Evolutionary conservation across 2,888 invertebrate species (phyloP).

Genomic region (Leucophora obtusa): DNA sequence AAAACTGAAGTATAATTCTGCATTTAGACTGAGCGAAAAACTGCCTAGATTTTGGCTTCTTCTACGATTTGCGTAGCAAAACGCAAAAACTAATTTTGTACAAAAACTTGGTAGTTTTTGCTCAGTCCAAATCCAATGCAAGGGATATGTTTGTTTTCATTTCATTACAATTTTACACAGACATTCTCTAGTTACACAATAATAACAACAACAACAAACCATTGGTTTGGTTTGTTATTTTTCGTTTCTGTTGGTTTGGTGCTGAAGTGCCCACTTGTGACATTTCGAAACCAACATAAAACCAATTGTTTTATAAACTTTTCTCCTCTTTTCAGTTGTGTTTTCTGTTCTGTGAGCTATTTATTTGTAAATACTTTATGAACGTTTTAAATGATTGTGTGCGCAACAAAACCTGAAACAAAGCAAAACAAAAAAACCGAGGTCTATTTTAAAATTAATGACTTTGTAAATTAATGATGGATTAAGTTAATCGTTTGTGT

Average conservation of each 20-base stretch:
- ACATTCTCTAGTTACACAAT: conserved; percentile 12
- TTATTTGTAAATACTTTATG: conserved; percentile 11
- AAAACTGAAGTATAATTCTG: too few relatives aligned
- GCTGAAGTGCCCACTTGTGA: conserved; percentile 40
- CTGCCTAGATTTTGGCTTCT: too few relatives aligned
- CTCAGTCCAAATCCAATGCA: background rate
- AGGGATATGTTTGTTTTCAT: conserved; percentile 21
- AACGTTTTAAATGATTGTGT: conserved; percentile 32
- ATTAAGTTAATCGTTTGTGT: conserved; percentile 56
- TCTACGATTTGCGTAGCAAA: too few relatives aligned
- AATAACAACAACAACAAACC: conserved; percentile 42
- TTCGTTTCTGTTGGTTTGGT: conserved; percentile 23
- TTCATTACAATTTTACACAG: conserved; percentile 23
- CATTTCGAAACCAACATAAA: conserved; percentile 41
- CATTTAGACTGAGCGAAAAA: too few relatives aligned
- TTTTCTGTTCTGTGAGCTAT: conserved; percentile 5
- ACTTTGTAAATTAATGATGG: conserved; percentile 59
- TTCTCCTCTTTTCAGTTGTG: background rate
- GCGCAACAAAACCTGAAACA: background rate
- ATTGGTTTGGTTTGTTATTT: conserved; percentile 13
- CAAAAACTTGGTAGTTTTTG: too few relatives aligned
- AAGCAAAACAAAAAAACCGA: background rate
- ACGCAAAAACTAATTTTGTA: background rate
- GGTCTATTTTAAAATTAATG: conserved; percentile 58
- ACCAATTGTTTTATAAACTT: conserved; percentile 48